A percentile compares a stretch with the other conserved stretches of the same genome.
These are phyloP conservation scores for Chiridota heheva DNA, from an alignment of 35 echinoderm and acorn worm species.

Conservation along the genomic window DNA sequence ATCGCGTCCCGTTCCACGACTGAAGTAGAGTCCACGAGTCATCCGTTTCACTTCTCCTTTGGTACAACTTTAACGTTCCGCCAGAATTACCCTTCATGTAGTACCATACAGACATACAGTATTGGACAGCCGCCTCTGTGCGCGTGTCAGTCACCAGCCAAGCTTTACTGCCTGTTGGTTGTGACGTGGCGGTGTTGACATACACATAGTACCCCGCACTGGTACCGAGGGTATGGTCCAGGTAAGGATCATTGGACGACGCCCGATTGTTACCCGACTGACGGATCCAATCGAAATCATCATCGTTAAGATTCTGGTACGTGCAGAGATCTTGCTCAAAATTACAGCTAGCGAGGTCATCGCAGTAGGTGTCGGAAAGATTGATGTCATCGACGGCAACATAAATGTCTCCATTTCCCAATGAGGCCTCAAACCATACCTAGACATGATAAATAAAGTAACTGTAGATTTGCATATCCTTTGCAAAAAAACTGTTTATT, in stretches of 20 bases:
- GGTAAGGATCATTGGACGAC: conserved; percentile 44
- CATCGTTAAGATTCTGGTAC: conserved; percentile 51
- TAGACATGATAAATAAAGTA: not conserved
- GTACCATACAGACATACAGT: conserved; percentile 80
- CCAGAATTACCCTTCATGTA: conserved; percentile 52
- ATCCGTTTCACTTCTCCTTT: conserved; percentile 21
- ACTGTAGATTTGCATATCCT: too few relatives aligned
- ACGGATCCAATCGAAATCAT: conserved; percentile 9
- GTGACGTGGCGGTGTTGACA: conserved; percentile 62
- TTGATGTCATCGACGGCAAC: conserved; percentile 81
- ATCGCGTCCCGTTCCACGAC: conserved; percentile 41
- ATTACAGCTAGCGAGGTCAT: conserved; percentile 58
- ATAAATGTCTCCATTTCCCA: conserved; percentile 27
- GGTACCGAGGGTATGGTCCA: conserved; percentile 80
- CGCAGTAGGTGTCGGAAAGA: conserved; percentile 40
- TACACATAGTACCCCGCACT: conserved; percentile 76
- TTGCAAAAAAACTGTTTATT: too few relatives aligned
- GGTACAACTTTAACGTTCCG: conserved; percentile 26
- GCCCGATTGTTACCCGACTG: not conserved
- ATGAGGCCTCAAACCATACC: conserved; percentile 20
- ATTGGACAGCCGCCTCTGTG: conserved; percentile 28
- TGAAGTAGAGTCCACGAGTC: conserved; percentile 48
- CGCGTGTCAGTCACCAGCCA: conserved; percentile 44
- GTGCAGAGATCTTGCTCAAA: conserved; percentile 87
- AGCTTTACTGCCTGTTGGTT: conserved; percentile 23